Evolutionary conservation across 2,113 vertebrate genomes (phyloP).

Genomic region (Empidonax traillii): DNA sequence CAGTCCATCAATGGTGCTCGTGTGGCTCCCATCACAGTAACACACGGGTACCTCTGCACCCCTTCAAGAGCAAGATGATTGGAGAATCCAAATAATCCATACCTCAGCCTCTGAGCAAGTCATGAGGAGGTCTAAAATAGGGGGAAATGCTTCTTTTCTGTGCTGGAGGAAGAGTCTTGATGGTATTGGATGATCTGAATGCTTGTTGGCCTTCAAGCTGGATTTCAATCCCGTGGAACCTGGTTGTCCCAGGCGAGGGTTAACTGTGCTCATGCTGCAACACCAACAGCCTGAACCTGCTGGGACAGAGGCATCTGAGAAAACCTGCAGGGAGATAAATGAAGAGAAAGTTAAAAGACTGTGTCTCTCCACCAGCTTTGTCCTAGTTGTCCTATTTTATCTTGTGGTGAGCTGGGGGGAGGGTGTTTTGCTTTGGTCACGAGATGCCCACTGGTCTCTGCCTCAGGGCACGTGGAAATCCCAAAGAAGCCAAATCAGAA

Average conservation of each 20-base stretch:
- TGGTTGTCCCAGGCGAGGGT: neutral
- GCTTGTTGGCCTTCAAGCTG: neutral
- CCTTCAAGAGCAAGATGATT: neutral
- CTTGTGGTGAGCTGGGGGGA: neutral
- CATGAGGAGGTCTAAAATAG: neutral
- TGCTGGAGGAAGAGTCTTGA: neutral
- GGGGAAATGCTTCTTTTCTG: neutral
- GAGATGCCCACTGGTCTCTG: neutral
- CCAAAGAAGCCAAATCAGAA: neutral
- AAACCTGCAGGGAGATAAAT: neutral
- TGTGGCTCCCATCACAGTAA: neutral
- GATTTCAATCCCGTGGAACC: accelerated
- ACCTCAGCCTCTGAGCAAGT: neutral
- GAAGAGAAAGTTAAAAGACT: neutral
- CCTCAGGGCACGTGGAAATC: neutral
- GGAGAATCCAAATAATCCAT: neutral
- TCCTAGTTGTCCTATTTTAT: neutral
- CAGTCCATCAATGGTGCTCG: neutral
- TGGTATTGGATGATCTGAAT: neutral
- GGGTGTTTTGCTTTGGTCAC: neutral
- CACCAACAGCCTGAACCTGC: accelerated
- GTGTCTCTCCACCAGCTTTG: neutral
- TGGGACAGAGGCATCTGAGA: neutral
- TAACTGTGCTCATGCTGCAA: neutral
- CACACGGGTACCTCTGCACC: neutral